These are phyloP conservation scores for Arvicanthis niloticus DNA, from an alignment of 2,113 vertebrate species.

Conservation along the genomic window DNA sequence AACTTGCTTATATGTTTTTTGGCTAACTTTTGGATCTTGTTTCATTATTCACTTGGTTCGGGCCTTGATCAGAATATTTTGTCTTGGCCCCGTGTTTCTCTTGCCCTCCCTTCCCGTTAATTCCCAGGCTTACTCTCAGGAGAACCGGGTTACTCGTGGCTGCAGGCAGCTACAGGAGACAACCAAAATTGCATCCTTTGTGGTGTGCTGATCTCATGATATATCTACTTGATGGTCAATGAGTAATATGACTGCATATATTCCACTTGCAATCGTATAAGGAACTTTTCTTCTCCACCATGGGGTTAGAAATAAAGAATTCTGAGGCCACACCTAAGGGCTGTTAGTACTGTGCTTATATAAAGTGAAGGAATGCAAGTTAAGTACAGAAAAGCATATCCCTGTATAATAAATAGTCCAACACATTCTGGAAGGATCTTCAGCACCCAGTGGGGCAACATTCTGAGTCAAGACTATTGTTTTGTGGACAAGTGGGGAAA, in stretches of 20 bases:
- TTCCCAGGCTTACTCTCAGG: no score
- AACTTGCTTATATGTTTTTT: background rate
- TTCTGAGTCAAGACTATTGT: background rate
- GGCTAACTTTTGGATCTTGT: background rate
- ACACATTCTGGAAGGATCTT: background rate
- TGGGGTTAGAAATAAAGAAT: background rate
- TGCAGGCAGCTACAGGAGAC: no score
- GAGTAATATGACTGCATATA: background rate
- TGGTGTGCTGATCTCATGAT: background rate
- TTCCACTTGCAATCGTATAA: background rate
- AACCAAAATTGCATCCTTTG: background rate
- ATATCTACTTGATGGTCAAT: background rate
- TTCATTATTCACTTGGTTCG: background rate
- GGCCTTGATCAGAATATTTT: no score
- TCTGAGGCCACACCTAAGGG: no score
- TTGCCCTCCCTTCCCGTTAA: no score
- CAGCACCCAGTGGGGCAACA: background rate
- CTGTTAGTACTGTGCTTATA: background rate
- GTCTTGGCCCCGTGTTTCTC: no score
- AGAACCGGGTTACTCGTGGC: no score
- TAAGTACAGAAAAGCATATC: background rate
- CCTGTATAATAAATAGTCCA: background rate
- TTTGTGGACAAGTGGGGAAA: accelerated
- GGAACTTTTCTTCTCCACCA: accelerated
- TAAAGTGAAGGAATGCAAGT: background rate